A percentile compares a stretch with the other conserved stretches of the same genome.
Evolutionary conservation across 1,140 invertebrate species (phyloP).

Genomic region (Diorhabda elongata): DNA sequence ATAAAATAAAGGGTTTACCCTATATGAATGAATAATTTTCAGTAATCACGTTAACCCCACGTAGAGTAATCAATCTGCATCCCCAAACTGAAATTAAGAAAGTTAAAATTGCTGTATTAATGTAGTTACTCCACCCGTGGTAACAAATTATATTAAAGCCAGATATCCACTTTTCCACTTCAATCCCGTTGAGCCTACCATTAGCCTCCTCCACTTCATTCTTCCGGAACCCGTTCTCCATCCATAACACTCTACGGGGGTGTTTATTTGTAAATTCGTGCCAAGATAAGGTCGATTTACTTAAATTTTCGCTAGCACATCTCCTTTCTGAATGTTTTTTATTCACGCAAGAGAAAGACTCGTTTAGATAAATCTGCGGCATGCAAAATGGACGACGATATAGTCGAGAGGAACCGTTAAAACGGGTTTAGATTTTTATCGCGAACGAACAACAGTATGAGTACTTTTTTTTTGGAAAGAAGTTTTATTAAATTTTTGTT

Average conservation of each 20-base stretch:
- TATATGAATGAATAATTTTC: too few relatives aligned
- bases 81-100: neutral
- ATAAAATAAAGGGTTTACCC: too few relatives aligned
- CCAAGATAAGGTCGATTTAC: conserved; percentile 26
- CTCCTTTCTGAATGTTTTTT: conserved; percentile 23
- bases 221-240: neutral
- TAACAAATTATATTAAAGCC: neutral
- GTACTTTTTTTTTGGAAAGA: neutral
- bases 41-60: too few relatives aligned
- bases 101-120: neutral
- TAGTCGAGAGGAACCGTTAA: conserved; percentile 15
- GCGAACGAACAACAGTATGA: neutral
- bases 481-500: too few relatives aligned
- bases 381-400: conserved; percentile 30
- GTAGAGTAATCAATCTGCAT: too few relatives aligned
- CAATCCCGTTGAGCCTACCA: neutral
- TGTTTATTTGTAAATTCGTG: conserved; percentile 29
- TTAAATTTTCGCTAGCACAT: conserved; percentile 17
- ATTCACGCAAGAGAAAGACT: conserved; percentile 4
- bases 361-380: conserved; percentile 30
- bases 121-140: neutral
- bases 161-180: conserved; percentile 8
- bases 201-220: neutral
- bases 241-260: conserved; percentile 8
- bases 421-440: conserved; percentile 15